Evolutionary conservation across 2,888 invertebrate species (phyloP).

Genomic region (Belgica antarctica): DNA sequence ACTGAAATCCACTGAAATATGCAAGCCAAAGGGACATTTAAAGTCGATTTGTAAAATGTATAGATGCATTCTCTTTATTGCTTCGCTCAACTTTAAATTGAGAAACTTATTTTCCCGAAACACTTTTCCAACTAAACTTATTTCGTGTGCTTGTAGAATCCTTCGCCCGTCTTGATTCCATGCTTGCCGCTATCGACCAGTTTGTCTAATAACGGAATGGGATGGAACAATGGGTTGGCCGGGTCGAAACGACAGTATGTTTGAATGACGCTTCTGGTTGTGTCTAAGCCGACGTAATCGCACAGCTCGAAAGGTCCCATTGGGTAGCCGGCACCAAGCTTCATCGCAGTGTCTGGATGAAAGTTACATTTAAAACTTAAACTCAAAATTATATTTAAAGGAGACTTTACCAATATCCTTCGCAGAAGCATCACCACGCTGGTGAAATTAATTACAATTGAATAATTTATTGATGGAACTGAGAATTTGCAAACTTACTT

Average conservation of each 20-base stretch:
- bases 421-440: slow-evolving; percentile 65
- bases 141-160: slow-evolving; percentile 72
- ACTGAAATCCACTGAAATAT: too few relatives aligned
- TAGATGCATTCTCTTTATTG: too few relatives aligned
- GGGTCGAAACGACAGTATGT: slow-evolving; percentile 76
- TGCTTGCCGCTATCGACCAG: slow-evolving; percentile 75
- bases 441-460: neutral
- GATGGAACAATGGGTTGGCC: slow-evolving; percentile 65
- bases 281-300: slow-evolving; percentile 83
- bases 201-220: slow-evolving; percentile 63
- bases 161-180: slow-evolving; percentile 77
- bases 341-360: slow-evolving; percentile 83
- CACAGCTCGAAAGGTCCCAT: slow-evolving; percentile 86
- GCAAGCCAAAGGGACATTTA: too few relatives aligned
- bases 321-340: slow-evolving; percentile 82
- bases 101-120: too few relatives aligned
- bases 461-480: too few relatives aligned
- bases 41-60: too few relatives aligned
- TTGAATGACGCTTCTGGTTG: slow-evolving; percentile 71
- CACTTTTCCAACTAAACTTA: too few relatives aligned
- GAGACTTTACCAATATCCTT: slow-evolving; percentile 82
- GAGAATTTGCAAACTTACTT: too few relatives aligned
- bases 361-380: too few relatives aligned
- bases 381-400: too few relatives aligned
- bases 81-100: too few relatives aligned